phyloP scores from a whole-genome alignment of 2,113 vertebrate genomes.

The Hippocampus guttulatus region DNA sequence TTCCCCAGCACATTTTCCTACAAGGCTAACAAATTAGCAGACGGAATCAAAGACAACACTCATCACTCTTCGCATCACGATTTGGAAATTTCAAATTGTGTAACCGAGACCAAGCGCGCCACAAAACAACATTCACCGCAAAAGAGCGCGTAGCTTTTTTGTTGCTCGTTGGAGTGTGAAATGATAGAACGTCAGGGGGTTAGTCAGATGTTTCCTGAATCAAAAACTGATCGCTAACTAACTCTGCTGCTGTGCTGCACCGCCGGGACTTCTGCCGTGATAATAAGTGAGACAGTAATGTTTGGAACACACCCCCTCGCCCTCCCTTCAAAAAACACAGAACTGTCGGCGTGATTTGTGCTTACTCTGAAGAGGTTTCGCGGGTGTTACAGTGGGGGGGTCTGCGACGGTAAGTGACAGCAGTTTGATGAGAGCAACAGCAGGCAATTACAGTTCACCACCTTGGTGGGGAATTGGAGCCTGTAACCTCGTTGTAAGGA shows the following conservation, averaged over 20 bases:
- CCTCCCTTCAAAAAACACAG: background rate
- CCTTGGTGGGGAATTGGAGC: conserved; percentile 47
- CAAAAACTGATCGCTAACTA: conserved; percentile 9
- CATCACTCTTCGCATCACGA: conserved; percentile 1
- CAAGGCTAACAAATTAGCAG: conserved; percentile 28
- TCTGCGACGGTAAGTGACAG: conserved; percentile 36
- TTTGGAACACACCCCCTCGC: background rate
- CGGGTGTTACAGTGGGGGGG: conserved; percentile 24
- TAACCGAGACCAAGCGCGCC: background rate
- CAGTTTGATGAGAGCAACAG: conserved; percentile 60
- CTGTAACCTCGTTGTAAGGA: conserved; percentile 50
- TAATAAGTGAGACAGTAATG: background rate
- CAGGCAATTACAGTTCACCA: conserved; percentile 56
- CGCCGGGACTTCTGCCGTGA: conserved; percentile 1
- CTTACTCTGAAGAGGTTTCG: conserved; percentile 33
- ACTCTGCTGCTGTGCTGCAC: conserved; percentile 11
- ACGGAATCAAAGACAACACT: conserved; percentile 27
- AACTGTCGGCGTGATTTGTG: conserved; percentile 30
- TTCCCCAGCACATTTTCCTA: background rate
- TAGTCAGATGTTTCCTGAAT: conserved; percentile 9
- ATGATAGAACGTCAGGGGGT: conserved; percentile 11
- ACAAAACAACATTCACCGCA: conserved; percentile 18
- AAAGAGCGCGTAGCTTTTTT: conserved; percentile 20
- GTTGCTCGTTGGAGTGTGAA: conserved; percentile 13
- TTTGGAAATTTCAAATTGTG: conserved; percentile 10